Base-by-base conservation (phyloP, 1,140 invertebrate species). In the Pteromalus puparum region DNA sequence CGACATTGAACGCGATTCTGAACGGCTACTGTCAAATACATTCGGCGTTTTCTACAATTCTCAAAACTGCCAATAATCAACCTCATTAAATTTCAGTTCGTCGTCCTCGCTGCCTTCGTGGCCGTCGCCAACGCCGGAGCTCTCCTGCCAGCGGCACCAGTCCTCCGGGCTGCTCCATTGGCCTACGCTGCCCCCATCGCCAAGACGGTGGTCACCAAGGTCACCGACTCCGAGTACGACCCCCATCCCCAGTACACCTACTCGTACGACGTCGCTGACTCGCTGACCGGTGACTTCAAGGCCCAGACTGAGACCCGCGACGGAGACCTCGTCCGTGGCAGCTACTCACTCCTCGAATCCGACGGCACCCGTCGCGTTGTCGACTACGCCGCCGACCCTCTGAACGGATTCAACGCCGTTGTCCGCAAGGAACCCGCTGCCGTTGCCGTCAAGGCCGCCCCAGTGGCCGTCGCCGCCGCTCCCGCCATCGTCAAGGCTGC, bases 381-480 rank as follows among this genome's bases (percentile, higher is more conserved):
- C 79, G 87, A 90, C 42, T 92, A 93, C 89, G 90, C 90, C 9
- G 92, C 92, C 38, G 92, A 93, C 81, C 81, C 88, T 2, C 81
- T 89, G 84, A 94, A 94, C 87, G 94, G 93, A 87, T 94, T 95
- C 91, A 94, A 95, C 88, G 94, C 94, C 38, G 92, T 94, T 42
- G 94, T 95, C 15, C 94, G 94, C 88, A 94, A 94, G 87, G 93
- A 94, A 88, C 92, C 94, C 38, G 93, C 93, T 5, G 90, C 92
- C 21, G 88, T 91, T 5, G 90, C 91, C 53, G 86, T 88, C 87
- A 77, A 87, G 28, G 88, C 88, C 46, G 74, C 83, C 53, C 81
- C 70, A 12, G 80, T 65, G 12, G 77, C 48, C 88, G 70, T 82
- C 26, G 87, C 91, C 73, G 79, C 81, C 26, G 84, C 90, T 1